phyloP scores from a whole-genome alignment of 1,140 invertebrate genomes.

The Drosophila bocqueti region DNA sequence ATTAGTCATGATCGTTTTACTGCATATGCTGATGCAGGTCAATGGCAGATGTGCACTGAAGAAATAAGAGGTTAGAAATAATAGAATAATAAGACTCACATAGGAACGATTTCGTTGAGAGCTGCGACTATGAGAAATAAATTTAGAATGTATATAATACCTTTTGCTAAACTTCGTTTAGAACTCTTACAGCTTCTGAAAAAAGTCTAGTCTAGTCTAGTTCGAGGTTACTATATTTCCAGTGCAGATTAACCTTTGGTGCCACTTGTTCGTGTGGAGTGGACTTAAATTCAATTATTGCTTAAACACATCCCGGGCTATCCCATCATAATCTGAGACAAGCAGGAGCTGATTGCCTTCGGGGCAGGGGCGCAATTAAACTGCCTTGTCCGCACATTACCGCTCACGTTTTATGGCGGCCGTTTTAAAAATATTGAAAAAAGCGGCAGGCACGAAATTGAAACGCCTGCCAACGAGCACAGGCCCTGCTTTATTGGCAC shows the following conservation, averaged over 20 bases:
- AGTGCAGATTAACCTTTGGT: background rate
- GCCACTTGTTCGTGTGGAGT: conserved; percentile 2
- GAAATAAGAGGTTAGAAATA: background rate
- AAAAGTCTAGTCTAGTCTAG: no score
- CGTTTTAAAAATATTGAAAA: conserved; percentile 75
- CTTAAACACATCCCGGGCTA: conserved; percentile 8
- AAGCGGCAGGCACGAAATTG: conserved; percentile 39
- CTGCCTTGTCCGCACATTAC: conserved; percentile 43
- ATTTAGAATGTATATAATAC: background rate
- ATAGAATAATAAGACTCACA: background rate
- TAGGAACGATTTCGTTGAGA: background rate
- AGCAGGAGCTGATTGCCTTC: conserved; percentile 9
- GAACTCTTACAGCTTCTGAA: background rate
- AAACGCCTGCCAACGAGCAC: conserved; percentile 58
- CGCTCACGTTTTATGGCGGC: conserved; percentile 57
- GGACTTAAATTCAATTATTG: conserved; percentile 41
- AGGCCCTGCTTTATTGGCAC: conserved; percentile 67
- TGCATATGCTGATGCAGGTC: conserved; percentile 1
- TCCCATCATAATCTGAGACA: conserved; percentile 39
- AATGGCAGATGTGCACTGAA: background rate
- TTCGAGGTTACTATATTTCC: background rate
- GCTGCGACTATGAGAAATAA: no score
- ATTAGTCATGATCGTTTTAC: background rate
- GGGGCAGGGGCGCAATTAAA: conserved; percentile 40
- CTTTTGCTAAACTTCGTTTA: background rate